A percentile compares a stretch with the other conserved stretches of the same genome.
Evolutionary conservation across 2,113 vertebrate genomes (phyloP).

Genomic region (Melanocharis versteri): DNA sequence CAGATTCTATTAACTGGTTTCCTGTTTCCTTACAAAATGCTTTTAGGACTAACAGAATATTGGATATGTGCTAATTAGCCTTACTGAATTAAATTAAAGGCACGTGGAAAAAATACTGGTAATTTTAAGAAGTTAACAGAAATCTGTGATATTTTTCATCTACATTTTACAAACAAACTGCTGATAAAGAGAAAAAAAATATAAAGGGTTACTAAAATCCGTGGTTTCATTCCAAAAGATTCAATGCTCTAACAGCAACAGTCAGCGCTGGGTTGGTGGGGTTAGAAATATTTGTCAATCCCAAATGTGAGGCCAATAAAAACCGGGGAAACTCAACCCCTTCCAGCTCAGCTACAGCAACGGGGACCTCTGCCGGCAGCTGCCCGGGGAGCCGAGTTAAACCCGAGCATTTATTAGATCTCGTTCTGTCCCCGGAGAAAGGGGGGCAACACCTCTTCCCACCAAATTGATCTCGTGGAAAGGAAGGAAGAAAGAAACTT

Average conservation of each 20-base stretch:
- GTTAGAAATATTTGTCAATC: neutral
- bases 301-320: neutral
- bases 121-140: neutral
- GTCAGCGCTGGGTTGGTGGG: neutral
- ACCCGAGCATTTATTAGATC: neutral
- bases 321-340: neutral
- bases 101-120: neutral
- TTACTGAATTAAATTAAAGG: neutral
- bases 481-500: neutral
- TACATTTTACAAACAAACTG: neutral
- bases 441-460: neutral
- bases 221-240: neutral
- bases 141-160: neutral
- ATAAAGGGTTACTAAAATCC: neutral
- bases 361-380: conserved; percentile 57
- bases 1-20: neutral
- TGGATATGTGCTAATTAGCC: neutral
- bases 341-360: neutral
- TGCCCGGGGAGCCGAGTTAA: neutral
- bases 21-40: neutral
- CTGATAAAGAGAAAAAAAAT: neutral
- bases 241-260: neutral
- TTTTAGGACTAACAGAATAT: neutral
- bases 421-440: neutral
- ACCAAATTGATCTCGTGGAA: neutral